Evolutionary conservation across 1,140 invertebrate species (phyloP), one percentile per base, ranked within the genome.

Genomic region (Lethocerus indicus): DNA sequence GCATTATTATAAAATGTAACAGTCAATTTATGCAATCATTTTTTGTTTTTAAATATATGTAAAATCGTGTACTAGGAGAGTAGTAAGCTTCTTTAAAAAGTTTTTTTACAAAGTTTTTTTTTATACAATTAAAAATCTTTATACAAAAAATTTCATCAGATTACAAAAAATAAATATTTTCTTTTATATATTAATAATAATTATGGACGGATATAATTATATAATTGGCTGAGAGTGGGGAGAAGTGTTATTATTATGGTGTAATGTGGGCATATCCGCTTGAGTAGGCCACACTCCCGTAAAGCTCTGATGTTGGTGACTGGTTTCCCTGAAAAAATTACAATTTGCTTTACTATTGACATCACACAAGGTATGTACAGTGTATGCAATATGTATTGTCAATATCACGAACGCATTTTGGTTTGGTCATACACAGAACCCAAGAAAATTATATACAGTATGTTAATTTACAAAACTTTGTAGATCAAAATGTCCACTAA

Each of bases 231-330:
- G n/a, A n/a, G n/a, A n/a, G n/a, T n/a, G n/a, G n/a, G n/a, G n/a
- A n/a, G n/a, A n/a, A n/a, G 29, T 12, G 39, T 18, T 41, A 14
- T 23, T 45, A n/a, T 59, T 50, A 59, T 20, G 59, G 58, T 39
- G 58, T 59, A 12, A 61, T 61, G 45, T 61, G 58, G 48, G 67
- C 67, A 59, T 65, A 69, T 26, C 66, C 66, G 18, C 66, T 69
- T 21, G 67, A 67, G 56, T 71, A 71, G 7, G 67, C 67, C 16
- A 70, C 64, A 52, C 68, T 69, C 23, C 71, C 71, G 56, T 72
- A 71, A 49, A 70, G 63, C 41, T 72, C 70, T 21, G 67, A 66
- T 36, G 59, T 58, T 9, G 68, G 69, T 6, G 67, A 69, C 46
- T 66, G 66, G 26, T 60, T 65, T 47, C 68, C 68, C 65, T 70